Evolutionary conservation across 2,113 vertebrate genomes (phyloP), one percentile per base, ranked within the genome.

Genomic region (Promerops cafer): DNA sequence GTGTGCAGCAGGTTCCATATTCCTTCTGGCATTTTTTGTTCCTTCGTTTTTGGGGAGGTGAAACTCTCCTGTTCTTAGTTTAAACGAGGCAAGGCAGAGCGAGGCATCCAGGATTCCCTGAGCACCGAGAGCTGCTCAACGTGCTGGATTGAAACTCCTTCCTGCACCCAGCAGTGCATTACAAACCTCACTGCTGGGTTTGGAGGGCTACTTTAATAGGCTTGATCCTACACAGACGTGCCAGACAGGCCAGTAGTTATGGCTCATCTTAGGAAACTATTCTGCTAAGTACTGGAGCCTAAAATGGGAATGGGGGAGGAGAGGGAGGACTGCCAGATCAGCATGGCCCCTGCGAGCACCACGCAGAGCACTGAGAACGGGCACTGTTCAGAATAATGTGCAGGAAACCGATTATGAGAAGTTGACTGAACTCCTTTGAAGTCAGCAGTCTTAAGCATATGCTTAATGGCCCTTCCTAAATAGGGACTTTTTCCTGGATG

Each of bases 401-500:
- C 90, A 93, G 93, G 96, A 94, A 96, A 75, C 79, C 3, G 57
- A 81, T 93, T 72, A 94, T 47, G 60, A 92, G 83, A 89, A 95
- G 88, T 88, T 92, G 93, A 76, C 69, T 90, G 79, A 92, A 90
- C 88, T 77, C 88, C 85, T 94, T 95, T 96, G 93, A 96, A 95
- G 96, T 96, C 90, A 83, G 90, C 10, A 15, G 85, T 70, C 85
- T 92, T 92, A 44, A 86, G 88, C 92, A 56, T 78, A 74, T 68
- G 83, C 94, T 96, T 95, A 94, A 94, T 88, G 71, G 90, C 86
- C 88, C 68, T 90, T 96, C 93, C 92, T 96, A 93, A 96, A 94
- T 56, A 82, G 92, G 88, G 90, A 94, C 88, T 92, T 96, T 97
- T 96, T 96, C 96, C 94, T 96, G 94, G 96, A 93, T 78, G 72